Evolutionary conservation across 2,888 invertebrate species (phyloP), one percentile per base, ranked within the genome.

Genomic region (Aspidapion aeneum): DNA sequence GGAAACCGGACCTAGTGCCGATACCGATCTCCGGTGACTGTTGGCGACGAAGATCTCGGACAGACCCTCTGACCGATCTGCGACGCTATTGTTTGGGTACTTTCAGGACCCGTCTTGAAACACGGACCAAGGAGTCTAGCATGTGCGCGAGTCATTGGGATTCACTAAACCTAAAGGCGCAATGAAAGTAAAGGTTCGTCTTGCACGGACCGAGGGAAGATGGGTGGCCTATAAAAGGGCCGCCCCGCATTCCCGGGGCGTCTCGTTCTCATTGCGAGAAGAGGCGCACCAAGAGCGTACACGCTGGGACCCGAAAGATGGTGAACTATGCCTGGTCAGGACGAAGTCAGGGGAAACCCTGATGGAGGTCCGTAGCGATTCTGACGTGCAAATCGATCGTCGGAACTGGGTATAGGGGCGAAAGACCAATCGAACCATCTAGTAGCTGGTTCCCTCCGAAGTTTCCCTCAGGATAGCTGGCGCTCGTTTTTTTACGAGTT

Each of bases 361-460:
- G 86, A 83, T 87, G 86, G 87, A 87, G 84, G 86, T 84, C 85
- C 86, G 86, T 79, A 87, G 86, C 86, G 86, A 83, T 86, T 87
- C 87, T 88, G 87, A 88, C 86, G 86, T 87, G 87, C 87, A 88
- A 89, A 89, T 89, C 87, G 87, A 87, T 88, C 87, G 85, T 87
- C 85, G 80, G 85, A 88, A 84, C 84, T 87, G 86, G 85, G 86
- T 86, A 87, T 87, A 88, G 87, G 85, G 87, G 84, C 83, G 83
- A 84, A 84, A 85, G 84, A 83, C 84, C 85, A 87, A 88, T 88
- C 86, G 86, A 87, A 87, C 87, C 86, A 86, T 88, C 87, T 88
- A 86, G 85, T 87, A 87, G 87, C 87, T 88, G 87, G 87, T 87
- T 87, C 86, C 87, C 82, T 84, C 86, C 85, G 87, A 88, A 88